Percentiles rank a stretch among this genome's conserved stretches.
These are phyloP conservation scores for Steromphala cineraria DNA, from an alignment of 2,888 invertebrate genomes.

Conservation along the genomic window DNA sequence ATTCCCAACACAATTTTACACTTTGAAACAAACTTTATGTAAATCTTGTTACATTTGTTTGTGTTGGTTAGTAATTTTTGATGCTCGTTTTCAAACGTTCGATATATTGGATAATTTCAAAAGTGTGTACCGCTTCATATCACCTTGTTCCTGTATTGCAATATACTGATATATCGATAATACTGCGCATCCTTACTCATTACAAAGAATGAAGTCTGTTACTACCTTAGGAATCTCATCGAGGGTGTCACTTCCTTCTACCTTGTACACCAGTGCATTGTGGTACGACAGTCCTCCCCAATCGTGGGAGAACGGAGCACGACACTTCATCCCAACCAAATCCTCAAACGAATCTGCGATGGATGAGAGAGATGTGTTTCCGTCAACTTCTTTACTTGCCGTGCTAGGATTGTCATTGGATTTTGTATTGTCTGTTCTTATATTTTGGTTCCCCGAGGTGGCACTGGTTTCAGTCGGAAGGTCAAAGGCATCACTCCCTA, in stretches of 20 bases:
- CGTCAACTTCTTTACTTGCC: neutral
- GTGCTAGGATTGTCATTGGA: neutral
- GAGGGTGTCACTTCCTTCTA: conserved; percentile 49
- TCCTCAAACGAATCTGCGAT: conserved; percentile 31
- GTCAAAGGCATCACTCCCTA: conserved; percentile 30
- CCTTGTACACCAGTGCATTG: conserved; percentile 87
- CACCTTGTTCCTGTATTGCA: no score
- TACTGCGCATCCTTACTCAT: no score
- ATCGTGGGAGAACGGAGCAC: conserved; percentile 87
- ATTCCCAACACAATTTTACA: no score
- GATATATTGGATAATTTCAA: no score
- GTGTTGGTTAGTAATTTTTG: no score
- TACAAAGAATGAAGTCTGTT: conserved; percentile 79
- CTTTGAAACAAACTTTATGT: no score
- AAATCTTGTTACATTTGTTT: no score
- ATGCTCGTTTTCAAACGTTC: no score
- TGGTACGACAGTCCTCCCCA: conserved; percentile 86
- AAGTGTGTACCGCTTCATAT: no score
- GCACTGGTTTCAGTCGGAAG: neutral
- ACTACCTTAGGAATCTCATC: conserved; percentile 70
- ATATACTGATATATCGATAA: no score
- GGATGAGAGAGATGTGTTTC: neutral
- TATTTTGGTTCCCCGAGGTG: neutral
- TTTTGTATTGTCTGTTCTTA: neutral
- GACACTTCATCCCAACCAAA: conserved; percentile 89